A percentile compares a stretch with the other conserved stretches of the same genome.
Conservation (phyloP, 2,113 vertebrate species). For the Phyllopteryx taeniolatus region DNA sequence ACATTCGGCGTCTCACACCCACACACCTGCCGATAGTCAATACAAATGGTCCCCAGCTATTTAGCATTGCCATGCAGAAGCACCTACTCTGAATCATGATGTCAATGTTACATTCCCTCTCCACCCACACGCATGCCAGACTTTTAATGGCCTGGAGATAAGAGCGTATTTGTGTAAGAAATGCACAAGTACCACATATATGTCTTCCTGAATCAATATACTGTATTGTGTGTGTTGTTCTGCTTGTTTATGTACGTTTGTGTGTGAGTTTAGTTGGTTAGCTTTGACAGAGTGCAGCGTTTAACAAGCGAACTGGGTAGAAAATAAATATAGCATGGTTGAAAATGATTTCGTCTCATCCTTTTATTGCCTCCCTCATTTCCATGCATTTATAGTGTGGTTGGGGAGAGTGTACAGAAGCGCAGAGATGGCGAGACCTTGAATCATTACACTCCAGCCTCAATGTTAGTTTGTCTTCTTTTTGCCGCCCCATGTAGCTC, state of each 20-base stretch:
- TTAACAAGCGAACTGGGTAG: conserved; percentile 48
- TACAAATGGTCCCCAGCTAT: conserved; percentile 11
- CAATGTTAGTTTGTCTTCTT: conserved; percentile 55
- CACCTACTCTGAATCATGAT: conserved; percentile 39
- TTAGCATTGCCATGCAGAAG: conserved; percentile 33
- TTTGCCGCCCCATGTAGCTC: not conserved
- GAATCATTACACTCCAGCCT: conserved; percentile 53
- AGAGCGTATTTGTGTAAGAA: not conserved
- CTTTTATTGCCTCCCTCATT: conserved; percentile 61
- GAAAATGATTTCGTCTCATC: conserved; percentile 62
- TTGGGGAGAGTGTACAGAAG: conserved; percentile 27
- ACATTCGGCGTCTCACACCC: no score
- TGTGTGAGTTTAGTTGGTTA: conserved; percentile 20
- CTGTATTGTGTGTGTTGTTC: not conserved
- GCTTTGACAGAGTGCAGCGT: conserved; percentile 27
- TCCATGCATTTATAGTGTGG: conserved; percentile 54
- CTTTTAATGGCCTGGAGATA: not conserved
- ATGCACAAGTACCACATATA: not conserved
- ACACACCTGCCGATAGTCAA: no score
- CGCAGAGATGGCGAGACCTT: conserved; percentile 32
- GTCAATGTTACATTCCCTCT: conserved; percentile 26
- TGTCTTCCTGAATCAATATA: conserved; percentile 6
- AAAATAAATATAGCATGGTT: conserved; percentile 53
- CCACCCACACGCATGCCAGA: not conserved
- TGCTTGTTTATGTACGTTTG: conserved; percentile 14